These are phyloP conservation scores for Acanthurus lineatus DNA, from an alignment of 2,797 vertebrate genomes.

Conservation along the genomic window DNA sequence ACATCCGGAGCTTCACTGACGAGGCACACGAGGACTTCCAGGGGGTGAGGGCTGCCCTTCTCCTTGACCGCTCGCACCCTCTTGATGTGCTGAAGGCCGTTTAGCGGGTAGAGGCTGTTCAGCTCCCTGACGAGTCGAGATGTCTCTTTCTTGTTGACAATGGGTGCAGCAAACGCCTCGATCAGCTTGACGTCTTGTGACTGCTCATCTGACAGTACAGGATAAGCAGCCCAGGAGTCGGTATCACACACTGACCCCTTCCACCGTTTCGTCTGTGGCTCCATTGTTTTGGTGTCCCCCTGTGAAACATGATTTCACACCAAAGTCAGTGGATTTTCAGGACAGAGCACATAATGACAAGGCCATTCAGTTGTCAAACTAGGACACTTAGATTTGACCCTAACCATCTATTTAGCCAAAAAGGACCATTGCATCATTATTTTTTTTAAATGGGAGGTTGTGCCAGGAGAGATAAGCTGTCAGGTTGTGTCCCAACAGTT, in stretches of 20 bases:
- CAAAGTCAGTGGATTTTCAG: conserved; percentile 41
- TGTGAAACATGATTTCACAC: conserved; percentile 56
- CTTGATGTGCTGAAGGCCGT: conserved; percentile 87
- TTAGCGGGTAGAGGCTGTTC: conserved; percentile 79
- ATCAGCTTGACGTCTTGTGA: conserved; percentile 82
- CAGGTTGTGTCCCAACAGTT: background rate
- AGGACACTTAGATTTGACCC: too few relatives aligned
- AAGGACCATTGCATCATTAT: background rate
- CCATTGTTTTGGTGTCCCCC: conserved; percentile 72
- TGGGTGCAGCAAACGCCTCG: conserved; percentile 86
- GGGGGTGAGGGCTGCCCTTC: conserved; percentile 65
- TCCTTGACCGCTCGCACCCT: conserved; percentile 85
- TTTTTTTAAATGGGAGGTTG: background rate
- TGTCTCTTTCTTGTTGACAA: conserved; percentile 87
- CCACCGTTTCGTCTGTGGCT: conserved; percentile 83
- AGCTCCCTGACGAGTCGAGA: conserved; percentile 88
- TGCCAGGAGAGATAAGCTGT: background rate
- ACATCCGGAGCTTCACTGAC: conserved; percentile 52
- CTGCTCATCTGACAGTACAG: conserved; percentile 88
- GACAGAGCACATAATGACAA: conserved; percentile 27
- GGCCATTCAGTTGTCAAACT: background rate
- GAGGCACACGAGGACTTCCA: conserved; percentile 89
- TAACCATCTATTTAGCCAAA: background rate
- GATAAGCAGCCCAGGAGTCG: conserved; percentile 79
- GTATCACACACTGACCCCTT: conserved; percentile 64